Base-by-base conservation (phyloP, 2,888 invertebrate genomes). In the Macrostomum cliftonense region DNA sequence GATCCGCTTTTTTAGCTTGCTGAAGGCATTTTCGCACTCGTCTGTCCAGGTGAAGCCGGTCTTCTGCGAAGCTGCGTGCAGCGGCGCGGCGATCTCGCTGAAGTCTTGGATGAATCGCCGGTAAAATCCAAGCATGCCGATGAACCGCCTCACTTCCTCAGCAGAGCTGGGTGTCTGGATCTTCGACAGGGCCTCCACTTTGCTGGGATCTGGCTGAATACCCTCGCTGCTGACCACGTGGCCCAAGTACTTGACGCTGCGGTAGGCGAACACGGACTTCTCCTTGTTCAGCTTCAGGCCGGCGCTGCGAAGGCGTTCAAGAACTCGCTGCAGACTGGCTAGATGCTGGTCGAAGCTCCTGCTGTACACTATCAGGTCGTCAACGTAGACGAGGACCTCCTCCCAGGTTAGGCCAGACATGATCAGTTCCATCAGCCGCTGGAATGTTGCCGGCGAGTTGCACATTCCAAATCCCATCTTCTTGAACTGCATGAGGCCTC, bases 351-450 rank as follows among this genome's bases (percentile, higher is more conserved):
- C 50, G 37, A 47, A 50, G 12, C 47, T 44, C 2, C 37, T 46
- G n/a, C 46, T 47, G 37, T 51, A 55, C 28, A 56, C 51, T 4
- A 57, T 54, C 13, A 57, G n/a, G 42, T 58, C 56, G 45, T 56
- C 55, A 7, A 58, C 16, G 37, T 52, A 55, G 1, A 54, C 17
- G 7, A 45, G 28, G 5, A 28, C 28, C 28, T 28, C 28, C 28
- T 28, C 28, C 12, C 28, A 21, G n/a, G 19, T 46, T 2, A 47
- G 46, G 39, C 51, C 56, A 5, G 38, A 49, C 7, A 54, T 20
- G 16, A 45, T 42, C 12, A 50, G 19, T 37, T 57, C 52, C 55
- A 52, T 55, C 12, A 56, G 16, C 4, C 52, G 39, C 39, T 55
- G 53, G 37, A 51, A 56, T 1, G 54, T 52, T 1, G 46, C 52